Base-by-base conservation (phyloP, 2,113 vertebrate species). In the Carollia perspicillata region DNA sequence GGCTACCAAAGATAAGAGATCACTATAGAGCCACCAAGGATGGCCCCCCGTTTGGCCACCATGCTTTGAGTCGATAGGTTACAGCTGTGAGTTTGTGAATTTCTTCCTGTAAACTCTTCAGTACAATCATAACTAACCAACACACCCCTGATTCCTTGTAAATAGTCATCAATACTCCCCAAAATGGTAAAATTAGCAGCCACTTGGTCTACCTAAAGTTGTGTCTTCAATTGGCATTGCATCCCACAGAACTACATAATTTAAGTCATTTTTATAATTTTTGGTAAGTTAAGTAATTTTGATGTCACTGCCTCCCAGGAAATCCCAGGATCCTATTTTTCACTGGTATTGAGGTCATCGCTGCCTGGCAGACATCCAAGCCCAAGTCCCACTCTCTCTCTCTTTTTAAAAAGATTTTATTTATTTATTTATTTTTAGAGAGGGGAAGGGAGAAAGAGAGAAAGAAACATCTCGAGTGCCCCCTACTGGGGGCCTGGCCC, bases 111-210 rank as follows among this genome's bases (percentile, higher is more conserved):
- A 84, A 33, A n/a, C 17, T 37, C 44, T 79, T 22, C 12, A 51
- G 33, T 42, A n/a, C 26, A 40, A 42, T 5, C 40, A 3, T 68
- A 40, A 35, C 17, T 69, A 35, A 78, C 30, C 30, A 37, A 4
- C 6, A 8, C 17, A 7, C 28, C 20, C 4, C 44, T 20, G 17
- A 18, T 74, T 65, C 49, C 58, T 51, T 60, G 11, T 20, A 30
- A 37, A 30, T 0, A 33, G 14, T 60, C 30, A 18, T 5, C 0
- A 4, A 1, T 9, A 33, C 20, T 2, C 8, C 17, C 6, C 6
- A 0, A 18, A 12, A 35, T 1, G 1, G 22, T 74, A 63, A 23
- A 22, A 30, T 74, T 40, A 40, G 33, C 37, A 85, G 51, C 47
- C 37, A 35, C 3, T 1, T 9, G 16, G 9, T 18, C 14, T 49